These are phyloP conservation scores for Oreocharis arfaki DNA, from an alignment of 2,113 vertebrate genomes.

Conservation along the genomic window DNA sequence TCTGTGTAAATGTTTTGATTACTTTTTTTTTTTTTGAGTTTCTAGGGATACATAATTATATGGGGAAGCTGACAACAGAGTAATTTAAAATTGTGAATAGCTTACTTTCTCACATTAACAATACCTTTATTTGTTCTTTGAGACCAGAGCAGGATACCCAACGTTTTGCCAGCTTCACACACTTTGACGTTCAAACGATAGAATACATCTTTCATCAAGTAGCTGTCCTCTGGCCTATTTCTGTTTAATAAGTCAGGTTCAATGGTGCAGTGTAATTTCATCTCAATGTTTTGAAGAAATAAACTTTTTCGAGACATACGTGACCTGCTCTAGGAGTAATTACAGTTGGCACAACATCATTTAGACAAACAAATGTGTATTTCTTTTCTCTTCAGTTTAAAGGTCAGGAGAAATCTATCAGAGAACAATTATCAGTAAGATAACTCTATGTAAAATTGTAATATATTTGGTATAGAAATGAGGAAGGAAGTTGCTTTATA, in stretches of 20 bases:
- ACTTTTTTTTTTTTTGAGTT: not conserved
- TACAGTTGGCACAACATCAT: not conserved
- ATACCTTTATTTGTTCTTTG: not conserved
- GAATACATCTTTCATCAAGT: not conserved
- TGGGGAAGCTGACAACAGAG: not conserved
- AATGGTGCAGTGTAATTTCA: not conserved
- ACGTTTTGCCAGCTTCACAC: not conserved
- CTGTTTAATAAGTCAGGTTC: not conserved
- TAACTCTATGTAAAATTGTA: not conserved
- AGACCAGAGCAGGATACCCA: not conserved
- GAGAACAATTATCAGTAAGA: not conserved
- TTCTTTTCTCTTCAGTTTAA: not conserved
- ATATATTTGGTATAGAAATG: not conserved
- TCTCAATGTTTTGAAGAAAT: not conserved
- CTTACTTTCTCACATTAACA: not conserved
- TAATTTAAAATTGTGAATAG: constrained; percentile 15
- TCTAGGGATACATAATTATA: not conserved
- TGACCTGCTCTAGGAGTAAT: constrained; percentile 8
- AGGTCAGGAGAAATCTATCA: not conserved
- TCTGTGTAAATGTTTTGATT: not conserved
- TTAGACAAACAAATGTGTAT: constrained; percentile 17
- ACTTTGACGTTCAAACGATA: not conserved
- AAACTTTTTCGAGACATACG: not conserved
- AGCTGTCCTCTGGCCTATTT: not conserved
- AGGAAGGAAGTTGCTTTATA: not conserved